These are phyloP conservation scores for Ovis canadensis DNA, from an alignment of 2,113 vertebrate species.

Conservation along the genomic window DNA sequence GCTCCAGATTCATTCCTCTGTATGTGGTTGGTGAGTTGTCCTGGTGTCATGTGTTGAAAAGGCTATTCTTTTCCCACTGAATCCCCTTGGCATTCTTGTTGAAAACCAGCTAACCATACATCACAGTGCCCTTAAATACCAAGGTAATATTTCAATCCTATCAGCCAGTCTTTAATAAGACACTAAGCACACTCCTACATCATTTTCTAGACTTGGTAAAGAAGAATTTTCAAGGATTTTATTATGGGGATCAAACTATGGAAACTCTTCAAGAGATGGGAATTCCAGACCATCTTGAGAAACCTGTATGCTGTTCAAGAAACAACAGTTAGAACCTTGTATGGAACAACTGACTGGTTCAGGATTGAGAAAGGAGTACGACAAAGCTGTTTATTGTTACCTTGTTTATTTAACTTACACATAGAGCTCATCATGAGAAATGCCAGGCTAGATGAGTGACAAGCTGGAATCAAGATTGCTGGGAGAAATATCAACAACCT, in stretches of 20 bases:
- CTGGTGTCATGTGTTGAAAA: not conserved
- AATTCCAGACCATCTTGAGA: not conserved
- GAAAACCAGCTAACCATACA: not conserved
- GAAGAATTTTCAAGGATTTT: not conserved
- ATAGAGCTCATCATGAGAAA: not conserved
- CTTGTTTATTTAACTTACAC: not conserved
- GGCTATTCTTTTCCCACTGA: not conserved
- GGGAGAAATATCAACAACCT: not conserved
- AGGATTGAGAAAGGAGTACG: not conserved
- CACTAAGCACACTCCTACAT: conserved; percentile 11
- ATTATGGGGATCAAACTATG: not conserved
- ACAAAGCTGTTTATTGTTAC: not conserved
- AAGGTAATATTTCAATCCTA: not conserved
- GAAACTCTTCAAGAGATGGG: not conserved
- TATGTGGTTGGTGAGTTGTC: not conserved
- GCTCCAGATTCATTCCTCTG: not conserved
- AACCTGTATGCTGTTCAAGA: not conserved
- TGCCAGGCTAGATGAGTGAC: not conserved
- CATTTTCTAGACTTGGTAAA: conserved; percentile 11
- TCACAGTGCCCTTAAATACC: not conserved
- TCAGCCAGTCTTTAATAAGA: not conserved
- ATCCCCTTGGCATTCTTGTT: not conserved
- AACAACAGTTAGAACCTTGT: not conserved
- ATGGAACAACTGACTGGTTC: not conserved
- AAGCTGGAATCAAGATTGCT: not conserved